Base-by-base conservation (phyloP, 2,888 invertebrate species). In the Conchocele bisecta region DNA sequence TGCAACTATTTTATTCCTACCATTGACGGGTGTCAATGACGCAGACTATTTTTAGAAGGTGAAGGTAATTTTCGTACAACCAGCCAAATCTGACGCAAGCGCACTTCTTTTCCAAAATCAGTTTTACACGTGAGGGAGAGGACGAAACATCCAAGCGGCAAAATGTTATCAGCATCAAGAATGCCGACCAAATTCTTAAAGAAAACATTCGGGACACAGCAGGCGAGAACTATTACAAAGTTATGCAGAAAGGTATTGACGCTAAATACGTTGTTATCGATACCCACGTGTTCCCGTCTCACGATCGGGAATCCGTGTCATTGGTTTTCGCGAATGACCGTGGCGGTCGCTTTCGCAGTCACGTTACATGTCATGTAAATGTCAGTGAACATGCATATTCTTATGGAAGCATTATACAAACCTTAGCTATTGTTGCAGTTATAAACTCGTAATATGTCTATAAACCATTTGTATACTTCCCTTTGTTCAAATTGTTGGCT, bases 221-320 rank as follows among this genome's bases (percentile, higher is more conserved):
- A 80, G 63, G 72, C 76, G 22, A 78, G 78, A 63, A 68, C 67
- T 46, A 72, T 80, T n/a, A 65, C 81, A 44, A 72, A 76, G 29
- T 56, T 80, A 31, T 76, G 72, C 57, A 58, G 67, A 70, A 79
- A 80, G 76, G 80, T 78, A 53, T 35, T 58, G 53, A 54, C 28
- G 20, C 17, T 26, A 17, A 24, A 20, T 7, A 20, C 22, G 6
- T 3, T 13, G 1, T 39, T 26, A 13, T n/a, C 31, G 22, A 15
- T 44, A 68, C 60, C 64, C 42, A 50, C 56, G 54, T 57, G 26
- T 41, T 29, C 22, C 6, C 20, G 9, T 15, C 11, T n/a, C 35
- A 20, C 5, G 15, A 37, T 35, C 26, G 20, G 31, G 20, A 20
- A 20, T 11, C 11, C n/a, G 2, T 20, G 15, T 54, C 35, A 20